Evolutionary conservation across 2,797 vertebrate genomes (phyloP).

Genomic region (Atherinosoma microstoma): DNA sequence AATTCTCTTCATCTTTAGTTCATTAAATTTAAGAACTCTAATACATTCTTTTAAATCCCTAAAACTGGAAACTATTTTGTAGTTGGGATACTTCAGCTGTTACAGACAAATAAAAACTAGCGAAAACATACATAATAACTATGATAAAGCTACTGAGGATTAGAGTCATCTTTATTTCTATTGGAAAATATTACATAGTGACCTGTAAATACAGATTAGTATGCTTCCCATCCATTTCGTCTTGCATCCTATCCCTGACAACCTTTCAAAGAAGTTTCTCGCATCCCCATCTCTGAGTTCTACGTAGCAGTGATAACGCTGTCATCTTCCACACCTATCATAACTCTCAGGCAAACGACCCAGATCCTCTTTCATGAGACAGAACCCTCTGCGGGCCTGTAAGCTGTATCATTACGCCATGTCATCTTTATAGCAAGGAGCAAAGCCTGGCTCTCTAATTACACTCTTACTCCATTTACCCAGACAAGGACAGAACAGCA

Average conservation of each 20-base stretch:
- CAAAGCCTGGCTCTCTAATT: constrained; percentile 79
- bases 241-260: constrained; percentile 61
- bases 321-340: constrained; percentile 77
- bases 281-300: constrained; percentile 59
- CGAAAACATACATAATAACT: not conserved
- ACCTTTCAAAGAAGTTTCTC: constrained; percentile 48
- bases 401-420: constrained; percentile 83
- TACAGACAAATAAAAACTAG: constrained; percentile 5
- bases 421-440: constrained; percentile 82
- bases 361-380: constrained; percentile 72
- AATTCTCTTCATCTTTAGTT: constrained; percentile 26
- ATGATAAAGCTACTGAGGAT: constrained; percentile 20
- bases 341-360: constrained; percentile 81
- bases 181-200: constrained; percentile 16
- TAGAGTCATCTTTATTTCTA: constrained; percentile 1
- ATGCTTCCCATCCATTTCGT: constrained; percentile 42
- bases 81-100: not conserved
- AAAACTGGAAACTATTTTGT: not conserved
- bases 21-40: constrained; percentile 19
- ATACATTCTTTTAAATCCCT: not conserved
- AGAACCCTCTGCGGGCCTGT: constrained; percentile 78
- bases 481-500: constrained; percentile 74
- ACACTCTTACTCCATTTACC: constrained; percentile 81
- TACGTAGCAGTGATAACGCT: constrained; percentile 70
- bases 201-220: constrained; percentile 46